Conservation (phyloP, 2,888 invertebrate species). For the Phania funesta region DNA sequence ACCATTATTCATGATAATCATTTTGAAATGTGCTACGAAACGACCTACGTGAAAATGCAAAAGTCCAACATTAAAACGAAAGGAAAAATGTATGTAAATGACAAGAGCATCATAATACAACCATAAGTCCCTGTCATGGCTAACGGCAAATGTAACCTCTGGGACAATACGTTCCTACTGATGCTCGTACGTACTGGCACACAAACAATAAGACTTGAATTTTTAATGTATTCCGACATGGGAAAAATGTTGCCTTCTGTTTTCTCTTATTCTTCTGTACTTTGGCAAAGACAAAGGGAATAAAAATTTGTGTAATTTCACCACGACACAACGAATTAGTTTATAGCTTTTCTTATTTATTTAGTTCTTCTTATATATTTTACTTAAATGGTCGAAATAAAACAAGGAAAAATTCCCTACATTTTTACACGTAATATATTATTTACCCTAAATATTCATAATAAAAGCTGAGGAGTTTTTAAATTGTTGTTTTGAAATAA, state of each 20-base stretch:
- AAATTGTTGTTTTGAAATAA: no score
- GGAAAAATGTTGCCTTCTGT: conserved; percentile 22
- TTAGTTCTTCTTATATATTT: background rate
- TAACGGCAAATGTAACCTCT: conserved; percentile 59
- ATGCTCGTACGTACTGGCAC: background rate
- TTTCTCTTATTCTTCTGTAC: background rate
- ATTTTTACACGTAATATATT: no score
- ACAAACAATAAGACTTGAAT: background rate
- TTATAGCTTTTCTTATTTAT: conserved; percentile 36
- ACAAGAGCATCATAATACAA: conserved; percentile 52
- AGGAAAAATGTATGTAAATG: conserved; percentile 35
- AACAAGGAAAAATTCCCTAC: no score
- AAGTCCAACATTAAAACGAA: background rate
- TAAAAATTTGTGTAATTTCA: conserved; percentile 36
- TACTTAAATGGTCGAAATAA: no score
- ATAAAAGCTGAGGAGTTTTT: no score
- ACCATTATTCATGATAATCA: conserved; percentile 44
- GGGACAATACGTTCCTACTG: conserved; percentile 26
- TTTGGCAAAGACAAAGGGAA: conserved; percentile 10
- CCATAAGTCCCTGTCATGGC: conserved; percentile 59
- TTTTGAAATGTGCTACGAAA: background rate
- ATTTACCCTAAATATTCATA: no score
- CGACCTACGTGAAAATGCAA: conserved; percentile 6
- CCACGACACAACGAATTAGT: conserved; percentile 25
- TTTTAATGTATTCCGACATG: background rate